phyloP scores from a whole-genome alignment of 2,113 vertebrate species.

The Motacilla tschutschensis region DNA sequence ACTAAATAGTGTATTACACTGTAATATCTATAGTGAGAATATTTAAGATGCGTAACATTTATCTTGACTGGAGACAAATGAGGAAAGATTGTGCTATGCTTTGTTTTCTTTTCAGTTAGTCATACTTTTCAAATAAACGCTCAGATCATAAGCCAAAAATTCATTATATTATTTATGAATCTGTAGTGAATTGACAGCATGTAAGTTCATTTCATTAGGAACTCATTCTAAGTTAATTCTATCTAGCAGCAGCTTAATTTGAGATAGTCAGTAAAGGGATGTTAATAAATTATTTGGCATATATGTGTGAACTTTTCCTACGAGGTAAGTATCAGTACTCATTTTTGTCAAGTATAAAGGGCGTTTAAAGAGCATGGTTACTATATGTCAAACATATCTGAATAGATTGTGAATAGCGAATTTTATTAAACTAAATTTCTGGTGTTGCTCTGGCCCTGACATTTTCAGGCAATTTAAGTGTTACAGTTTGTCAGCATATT shows the following conservation, averaged over 20 bases:
- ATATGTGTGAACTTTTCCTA: slow-evolving; percentile 41
- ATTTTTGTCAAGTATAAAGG: slow-evolving; percentile 53
- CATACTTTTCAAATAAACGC: background rate
- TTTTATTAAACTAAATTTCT: slow-evolving; percentile 34
- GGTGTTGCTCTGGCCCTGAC: slow-evolving; percentile 27
- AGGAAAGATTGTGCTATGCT: background rate
- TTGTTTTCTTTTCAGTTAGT: background rate
- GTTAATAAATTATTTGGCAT: slow-evolving; percentile 30
- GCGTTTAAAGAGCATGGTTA: slow-evolving; percentile 40
- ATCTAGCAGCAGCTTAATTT: slow-evolving; percentile 1
- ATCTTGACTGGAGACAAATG: background rate
- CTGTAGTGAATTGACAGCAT: background rate
- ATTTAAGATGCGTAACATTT: background rate
- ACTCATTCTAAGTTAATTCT: slow-evolving; percentile 6
- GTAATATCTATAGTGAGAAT: background rate
- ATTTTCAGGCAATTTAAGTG: slow-evolving; percentile 30
- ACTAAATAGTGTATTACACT: background rate
- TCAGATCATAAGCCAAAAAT: background rate
- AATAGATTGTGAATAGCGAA: slow-evolving; percentile 22
- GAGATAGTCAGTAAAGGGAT: background rate
- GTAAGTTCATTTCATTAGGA: background rate
- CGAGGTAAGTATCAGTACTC: slow-evolving; percentile 30
- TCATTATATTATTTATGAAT: background rate
- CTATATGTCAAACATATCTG: slow-evolving; percentile 43
- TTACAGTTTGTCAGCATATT: background rate